Evolutionary conservation across 2,888 invertebrate species (phyloP).

Genomic region (Leptopilina syphax): DNA sequence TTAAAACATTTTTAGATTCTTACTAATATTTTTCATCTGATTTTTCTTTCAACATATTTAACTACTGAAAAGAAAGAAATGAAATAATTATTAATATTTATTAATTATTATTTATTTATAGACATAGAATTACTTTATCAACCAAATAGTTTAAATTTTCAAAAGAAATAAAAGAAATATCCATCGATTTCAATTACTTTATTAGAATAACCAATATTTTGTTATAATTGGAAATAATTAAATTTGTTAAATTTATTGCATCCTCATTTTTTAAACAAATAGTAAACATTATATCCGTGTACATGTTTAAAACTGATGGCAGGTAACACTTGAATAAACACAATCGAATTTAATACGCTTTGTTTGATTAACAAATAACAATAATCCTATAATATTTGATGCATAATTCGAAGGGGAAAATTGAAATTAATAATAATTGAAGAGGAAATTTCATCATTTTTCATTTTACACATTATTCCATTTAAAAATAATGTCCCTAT

Average conservation of each 20-base stretch:
- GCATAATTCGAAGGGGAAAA: background rate
- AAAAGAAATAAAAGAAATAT: too few relatives aligned
- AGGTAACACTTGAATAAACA: conserved; percentile 1
- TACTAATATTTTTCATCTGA: too few relatives aligned
- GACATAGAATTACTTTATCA: too few relatives aligned
- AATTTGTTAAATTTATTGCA: background rate
- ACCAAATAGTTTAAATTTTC: too few relatives aligned
- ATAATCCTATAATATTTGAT: background rate
- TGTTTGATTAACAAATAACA: conserved; percentile 6
- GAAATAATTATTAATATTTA: too few relatives aligned
- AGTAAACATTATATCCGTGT: background rate
- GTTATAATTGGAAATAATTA: background rate
- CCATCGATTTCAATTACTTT: background rate
- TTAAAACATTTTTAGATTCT: too few relatives aligned
- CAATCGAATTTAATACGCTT: conserved; percentile 8
- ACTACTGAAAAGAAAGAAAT: too few relatives aligned
- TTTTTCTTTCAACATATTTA: too few relatives aligned
- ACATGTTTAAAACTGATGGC: background rate
- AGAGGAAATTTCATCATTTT: too few relatives aligned
- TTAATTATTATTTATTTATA: too few relatives aligned
- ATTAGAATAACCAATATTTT: background rate
- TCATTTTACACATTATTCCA: too few relatives aligned
- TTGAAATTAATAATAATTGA: conserved; percentile 6
- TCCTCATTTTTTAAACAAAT: background rate
- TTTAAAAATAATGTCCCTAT: too few relatives aligned